Base-by-base conservation (phyloP, 1,140 invertebrate species). In the Heliconius eleuchia region DNA sequence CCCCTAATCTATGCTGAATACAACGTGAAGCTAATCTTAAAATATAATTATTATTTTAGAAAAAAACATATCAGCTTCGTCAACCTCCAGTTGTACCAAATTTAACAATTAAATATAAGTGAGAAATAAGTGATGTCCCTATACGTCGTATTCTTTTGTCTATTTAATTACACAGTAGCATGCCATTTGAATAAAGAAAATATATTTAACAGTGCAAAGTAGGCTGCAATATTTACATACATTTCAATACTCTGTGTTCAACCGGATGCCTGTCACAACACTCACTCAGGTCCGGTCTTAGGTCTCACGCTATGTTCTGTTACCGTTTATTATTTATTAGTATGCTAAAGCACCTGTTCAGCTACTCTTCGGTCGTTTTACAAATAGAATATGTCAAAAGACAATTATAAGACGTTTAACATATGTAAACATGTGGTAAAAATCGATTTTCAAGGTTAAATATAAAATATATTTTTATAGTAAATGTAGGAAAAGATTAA, bases 251-350 rank as follows among this genome's bases (percentile, higher is more conserved):
- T 73, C 52, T 57, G 50, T 76, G 78, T 66, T 72, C 57, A 80
- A 72, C 74, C 74, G 74, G 74, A 80, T 80, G 76, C 76, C 37
- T 77, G 78, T 80, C 78, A 76, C 73, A 80, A 80, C 78, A 75
- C 60, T 46, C 30, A 30, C 30, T 30, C 66, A 80, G 42, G 23
- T 80, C 66, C 50, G 60, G 39, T 66, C 73, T 71, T 75, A 75
- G 74, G 66, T 57, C 46, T 74, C 46, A 30, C 19, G 27, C 57
- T 30, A 50, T 34, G 55, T 27, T 42, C 37, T 71, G 50, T 77
- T 77, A 50, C 71, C 70, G 42, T 72, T 79, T 57, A 79, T 70
- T 73, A 76, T 80, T 71, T 42, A 39, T 57, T 71, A 55, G 74
- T 80, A 76, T 79, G 60, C 74, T 79, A 76, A 79, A 72, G n/a